Evolutionary conservation across 2,113 vertebrate genomes (phyloP), one percentile per base, ranked within the genome.

Genomic region (Stegostoma tigrinum): DNA sequence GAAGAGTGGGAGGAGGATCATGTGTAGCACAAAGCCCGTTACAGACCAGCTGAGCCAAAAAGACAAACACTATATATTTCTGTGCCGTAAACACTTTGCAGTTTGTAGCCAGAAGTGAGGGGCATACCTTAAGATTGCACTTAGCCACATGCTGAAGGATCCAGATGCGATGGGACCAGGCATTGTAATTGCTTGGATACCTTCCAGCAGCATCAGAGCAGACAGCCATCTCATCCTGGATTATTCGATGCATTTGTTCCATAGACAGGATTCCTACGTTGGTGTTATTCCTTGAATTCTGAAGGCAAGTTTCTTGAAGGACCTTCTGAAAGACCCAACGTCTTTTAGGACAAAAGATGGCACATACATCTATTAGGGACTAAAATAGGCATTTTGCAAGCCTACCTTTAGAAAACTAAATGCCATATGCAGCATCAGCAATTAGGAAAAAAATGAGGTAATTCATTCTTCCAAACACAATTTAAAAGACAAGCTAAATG

Each of bases 111-210:
- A 94, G n/a, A 3, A 23, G 72, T 75, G 30, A 5, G 7, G 15
- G 0, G 67, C 96, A 75, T 98, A 99, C 99, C 99, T 99, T 99
- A 94, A 98, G 67, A 96, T 98, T 98, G 96, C 99, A 98, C 96
- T 98, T 98, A 96, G 98, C 98, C 97, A 99, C 97, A 96, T 98
- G 98, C 96, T 99, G 98, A 94, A 99, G 97, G 96, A 99, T 98
- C 99, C 99, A 99, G 97, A 99, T 99, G 80, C 99, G 99, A 97
- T 99, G 99, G 21, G 99, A 99, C 99, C 99, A 99, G 96, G 99
- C 99, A 27, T 99, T 99, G 96, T 99, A 99, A 97, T 99, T 99
- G 97, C 99, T 99, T 96, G 99, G 98, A 66, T 99, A 99, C 66
- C 98, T 98, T 96, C 98, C 97, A 27, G 99, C 99, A 38, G 99